Evolutionary conservation across 2,888 invertebrate species (phyloP).

Genomic region (Chromoteleia sp.): DNA sequence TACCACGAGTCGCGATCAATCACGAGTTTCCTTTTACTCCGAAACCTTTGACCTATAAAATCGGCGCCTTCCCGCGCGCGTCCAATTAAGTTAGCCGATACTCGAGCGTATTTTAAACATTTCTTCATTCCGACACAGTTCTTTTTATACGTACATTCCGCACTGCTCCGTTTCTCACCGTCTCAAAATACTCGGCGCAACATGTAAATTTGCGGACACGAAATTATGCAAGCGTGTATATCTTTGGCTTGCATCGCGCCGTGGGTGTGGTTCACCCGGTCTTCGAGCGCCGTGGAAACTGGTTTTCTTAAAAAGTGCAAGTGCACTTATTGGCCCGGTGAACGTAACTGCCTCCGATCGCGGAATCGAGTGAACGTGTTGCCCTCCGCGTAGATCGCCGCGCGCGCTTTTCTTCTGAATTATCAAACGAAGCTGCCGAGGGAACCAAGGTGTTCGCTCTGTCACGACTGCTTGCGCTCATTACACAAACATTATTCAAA

Average conservation of each 20-base stretch:
- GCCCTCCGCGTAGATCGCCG: conserved; percentile 55
- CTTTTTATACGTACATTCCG: too few relatives aligned
- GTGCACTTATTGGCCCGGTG: conserved; percentile 79
- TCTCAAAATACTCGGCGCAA: conserved; percentile 25
- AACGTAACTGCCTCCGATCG: conserved; percentile 69
- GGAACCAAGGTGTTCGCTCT: conserved; percentile 54
- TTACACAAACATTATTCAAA: conserved; percentile 58
- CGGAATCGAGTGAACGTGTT: conserved; percentile 68
- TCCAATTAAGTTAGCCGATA: conserved; percentile 34
- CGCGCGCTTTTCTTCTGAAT: conserved; percentile 54
- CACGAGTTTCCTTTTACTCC: conserved; percentile 31
- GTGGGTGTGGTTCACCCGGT: conserved; percentile 70
- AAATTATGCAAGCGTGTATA: conserved; percentile 62
- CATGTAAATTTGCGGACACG: conserved; percentile 46
- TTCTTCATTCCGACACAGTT: conserved; percentile 31
- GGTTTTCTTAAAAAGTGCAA: conserved; percentile 81
- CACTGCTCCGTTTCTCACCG: conserved; percentile 15
- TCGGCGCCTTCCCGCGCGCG: too few relatives aligned
- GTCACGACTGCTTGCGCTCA: conserved; percentile 58
- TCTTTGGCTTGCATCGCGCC: conserved; percentile 64
- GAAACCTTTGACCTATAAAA: conserved; percentile 56
- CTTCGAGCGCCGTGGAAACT: conserved; percentile 69
- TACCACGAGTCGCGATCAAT: too few relatives aligned
- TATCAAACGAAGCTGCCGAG: conserved; percentile 52
- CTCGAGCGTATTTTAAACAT: conserved; percentile 11